Evolutionary conservation across 2,113 vertebrate species (phyloP).

Genomic region (Campylomormyrus tamandua): DNA sequence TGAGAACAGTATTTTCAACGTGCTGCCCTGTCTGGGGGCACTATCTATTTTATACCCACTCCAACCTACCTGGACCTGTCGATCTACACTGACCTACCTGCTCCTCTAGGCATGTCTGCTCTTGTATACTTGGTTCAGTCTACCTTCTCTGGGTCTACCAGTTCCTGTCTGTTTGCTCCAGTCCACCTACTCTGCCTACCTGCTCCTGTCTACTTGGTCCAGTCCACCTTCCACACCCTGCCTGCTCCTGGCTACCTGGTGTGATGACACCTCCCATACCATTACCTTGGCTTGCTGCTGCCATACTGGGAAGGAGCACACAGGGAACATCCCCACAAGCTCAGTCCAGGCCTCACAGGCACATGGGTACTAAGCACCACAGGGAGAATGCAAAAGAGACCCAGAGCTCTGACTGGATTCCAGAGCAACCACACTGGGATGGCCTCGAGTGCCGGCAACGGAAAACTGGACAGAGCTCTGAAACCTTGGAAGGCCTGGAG

Average conservation of each 20-base stretch:
- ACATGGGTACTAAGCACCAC: slow-evolving; percentile 41
- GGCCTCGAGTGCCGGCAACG: slow-evolving; percentile 65
- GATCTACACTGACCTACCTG: background rate
- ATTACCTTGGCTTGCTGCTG: background rate
- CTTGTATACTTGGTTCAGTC: background rate
- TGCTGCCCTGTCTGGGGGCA: background rate
- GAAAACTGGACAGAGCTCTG: slow-evolving; percentile 71
- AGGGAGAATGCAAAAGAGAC: slow-evolving; percentile 49
- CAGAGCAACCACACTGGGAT: slow-evolving; percentile 70
- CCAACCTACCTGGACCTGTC: background rate
- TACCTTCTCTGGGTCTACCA: background rate
- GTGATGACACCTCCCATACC: background rate
- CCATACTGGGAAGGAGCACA: background rate
- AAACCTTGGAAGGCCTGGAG: slow-evolving; percentile 72
- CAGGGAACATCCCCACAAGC: background rate
- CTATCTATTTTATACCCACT: background rate
- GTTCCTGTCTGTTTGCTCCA: background rate
- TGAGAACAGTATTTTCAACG: background rate
- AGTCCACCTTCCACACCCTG: background rate
- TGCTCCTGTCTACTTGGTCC: background rate
- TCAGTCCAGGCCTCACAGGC: slow-evolving; percentile 8
- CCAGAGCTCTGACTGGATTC: slow-evolving; percentile 57
- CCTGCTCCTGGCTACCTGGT: background rate
- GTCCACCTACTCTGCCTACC: background rate
- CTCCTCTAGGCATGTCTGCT: background rate